A percentile compares a stretch with the other conserved stretches of the same genome.
Conservation (phyloP, 2,888 invertebrate species). For the Agrotis puta region DNA sequence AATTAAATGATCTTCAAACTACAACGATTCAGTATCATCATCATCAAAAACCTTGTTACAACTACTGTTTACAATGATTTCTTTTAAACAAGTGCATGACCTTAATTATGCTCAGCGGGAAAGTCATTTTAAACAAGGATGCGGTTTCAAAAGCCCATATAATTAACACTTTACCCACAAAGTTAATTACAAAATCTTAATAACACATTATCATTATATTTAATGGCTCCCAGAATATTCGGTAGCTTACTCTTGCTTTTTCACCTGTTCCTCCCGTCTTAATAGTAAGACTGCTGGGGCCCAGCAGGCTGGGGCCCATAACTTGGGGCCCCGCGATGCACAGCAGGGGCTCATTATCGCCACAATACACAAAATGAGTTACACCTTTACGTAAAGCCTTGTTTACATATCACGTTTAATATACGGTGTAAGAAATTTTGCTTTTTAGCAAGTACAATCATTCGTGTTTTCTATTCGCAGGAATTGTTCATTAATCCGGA, state of each 20-base stretch:
- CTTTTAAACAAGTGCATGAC: background rate
- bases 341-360: slow-evolving; percentile 65
- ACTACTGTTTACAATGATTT: too few relatives aligned
- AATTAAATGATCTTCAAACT: background rate
- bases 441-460: background rate
- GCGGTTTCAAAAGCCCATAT: background rate
- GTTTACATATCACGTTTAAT: slow-evolving; percentile 3
- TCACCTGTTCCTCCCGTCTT: slow-evolving; percentile 49
- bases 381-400: slow-evolving; percentile 33
- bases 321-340: slow-evolving; percentile 56
- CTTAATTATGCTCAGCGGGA: background rate
- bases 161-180: background rate
- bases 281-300: slow-evolving; percentile 55
- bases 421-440: background rate
- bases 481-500: background rate
- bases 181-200: slow-evolving; percentile 37
- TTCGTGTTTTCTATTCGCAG: background rate
- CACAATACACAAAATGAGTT: slow-evolving; percentile 57
- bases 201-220: slow-evolving; percentile 44
- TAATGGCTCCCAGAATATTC: slow-evolving; percentile 38
- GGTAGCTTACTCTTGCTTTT: slow-evolving; percentile 35
- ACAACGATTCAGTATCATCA: background rate
- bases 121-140: too few relatives aligned
- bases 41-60: background rate
- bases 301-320: slow-evolving; percentile 62